phyloP scores from a whole-genome alignment of 1,140 invertebrate genomes.

The Popillia japonica region DNA sequence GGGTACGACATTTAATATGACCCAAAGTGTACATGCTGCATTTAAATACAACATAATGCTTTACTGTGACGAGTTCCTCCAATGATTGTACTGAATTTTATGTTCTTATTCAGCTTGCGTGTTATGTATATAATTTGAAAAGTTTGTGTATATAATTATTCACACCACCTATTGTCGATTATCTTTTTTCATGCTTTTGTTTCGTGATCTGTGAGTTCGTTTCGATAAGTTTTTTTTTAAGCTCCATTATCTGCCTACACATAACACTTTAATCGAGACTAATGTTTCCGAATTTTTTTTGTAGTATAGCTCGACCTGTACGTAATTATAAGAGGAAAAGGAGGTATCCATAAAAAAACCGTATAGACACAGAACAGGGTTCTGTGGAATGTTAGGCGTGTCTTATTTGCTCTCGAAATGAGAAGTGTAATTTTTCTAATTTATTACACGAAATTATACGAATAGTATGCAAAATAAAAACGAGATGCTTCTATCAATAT shows the following conservation, averaged over 20 bases:
- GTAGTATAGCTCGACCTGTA: not conserved
- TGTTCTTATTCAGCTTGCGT: not conserved
- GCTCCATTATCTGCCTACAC: not conserved
- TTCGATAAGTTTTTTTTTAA: not conserved
- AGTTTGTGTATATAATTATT: not conserved
- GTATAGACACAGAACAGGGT: not conserved
- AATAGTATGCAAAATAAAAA: not conserved
- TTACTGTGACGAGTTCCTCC: no score
- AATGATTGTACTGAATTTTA: not conserved
- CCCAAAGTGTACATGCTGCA: no score
- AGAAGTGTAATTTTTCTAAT: not conserved
- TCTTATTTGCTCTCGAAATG: not conserved
- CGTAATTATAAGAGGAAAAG: not conserved
- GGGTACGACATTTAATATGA: no score
- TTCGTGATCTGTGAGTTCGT: conserved; percentile 9
- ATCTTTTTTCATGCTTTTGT: not conserved
- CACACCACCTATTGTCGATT: conserved; percentile 1
- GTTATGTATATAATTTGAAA: no score
- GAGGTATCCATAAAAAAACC: not conserved
- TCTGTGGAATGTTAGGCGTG: not conserved
- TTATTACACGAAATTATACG: not conserved
- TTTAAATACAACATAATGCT: no score
- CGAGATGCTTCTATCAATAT: no score
- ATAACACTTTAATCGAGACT: no score
- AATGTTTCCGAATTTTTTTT: not conserved